Base-by-base conservation (phyloP, 2,113 vertebrate species). In the Mus spicilegus region DNA sequence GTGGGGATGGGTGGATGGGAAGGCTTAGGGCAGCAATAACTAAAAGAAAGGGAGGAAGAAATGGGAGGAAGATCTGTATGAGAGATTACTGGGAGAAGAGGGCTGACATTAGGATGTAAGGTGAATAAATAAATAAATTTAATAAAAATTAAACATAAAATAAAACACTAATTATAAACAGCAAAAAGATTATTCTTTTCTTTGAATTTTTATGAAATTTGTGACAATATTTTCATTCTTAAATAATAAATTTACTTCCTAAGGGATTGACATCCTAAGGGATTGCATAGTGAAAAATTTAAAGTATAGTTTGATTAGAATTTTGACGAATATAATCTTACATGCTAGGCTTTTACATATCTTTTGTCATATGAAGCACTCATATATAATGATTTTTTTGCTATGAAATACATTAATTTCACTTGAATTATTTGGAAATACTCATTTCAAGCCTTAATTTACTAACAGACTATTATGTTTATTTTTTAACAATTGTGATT, bases 401-500 rank as follows among this genome's bases (percentile, higher is more conserved):
- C 46, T 20, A 69, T 92, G 14, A 86, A 91, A 78, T 91, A 49
- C 46, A 73, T 33, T 2, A 54, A 22, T 80, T 49, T 63, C 17
- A 86, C 11, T 84, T 80, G 11, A 80, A 87, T 65, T 84, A 84
- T 78, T 67, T 39, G 7, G 9, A 65, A 76, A n/a, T 17, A 13
- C 8, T 88, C 7, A 88, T 90, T 85, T 78, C 84, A 70, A 77
- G 2, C 3, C 22, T 7, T 94, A 33, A 85, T 80, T 67, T 88
- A 7, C 39, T 39, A 94, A 76, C 0, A 70, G 11, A 26, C 1
- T 54, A 85, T 95, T 89, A 51, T 87, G 65, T 42, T 93, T 90
- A 7, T 49, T 89, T 93, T 95, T 95, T 92, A 88, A 61, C 36
- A 87, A 61, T 90, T 90, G 87, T 73, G 36, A 13, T 58, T 42